Conservation (phyloP, 2,888 invertebrate genomes). For the Eristalis arbustorum region DNA sequence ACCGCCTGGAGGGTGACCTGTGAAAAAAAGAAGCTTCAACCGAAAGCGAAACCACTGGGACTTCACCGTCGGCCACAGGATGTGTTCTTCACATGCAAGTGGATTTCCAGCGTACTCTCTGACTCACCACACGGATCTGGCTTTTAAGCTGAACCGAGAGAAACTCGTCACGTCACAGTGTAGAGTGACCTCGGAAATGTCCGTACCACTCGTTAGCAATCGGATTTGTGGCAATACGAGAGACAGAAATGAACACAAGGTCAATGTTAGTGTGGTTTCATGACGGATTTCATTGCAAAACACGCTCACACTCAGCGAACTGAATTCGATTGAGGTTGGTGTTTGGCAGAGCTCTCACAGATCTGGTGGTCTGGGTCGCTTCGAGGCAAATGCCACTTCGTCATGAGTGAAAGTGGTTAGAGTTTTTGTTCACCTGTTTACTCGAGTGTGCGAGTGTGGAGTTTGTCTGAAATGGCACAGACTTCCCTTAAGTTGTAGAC, state of each 20-base stretch:
- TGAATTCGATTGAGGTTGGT: not conserved
- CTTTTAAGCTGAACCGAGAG: not conserved
- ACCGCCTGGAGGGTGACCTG: not conserved
- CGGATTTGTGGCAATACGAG: conserved; percentile 1
- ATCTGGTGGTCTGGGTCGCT: not conserved
- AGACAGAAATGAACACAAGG: conserved; percentile 11
- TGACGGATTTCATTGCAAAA: conserved; percentile 21
- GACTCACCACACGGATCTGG: conserved; percentile 19
- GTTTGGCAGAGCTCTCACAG: not conserved
- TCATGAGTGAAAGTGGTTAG: not conserved
- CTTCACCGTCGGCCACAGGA: not conserved
- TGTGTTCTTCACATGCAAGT: not conserved
- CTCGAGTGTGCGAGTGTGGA: not conserved
- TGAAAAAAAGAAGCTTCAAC: not conserved
- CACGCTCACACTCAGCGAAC: not conserved
- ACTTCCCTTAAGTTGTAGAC: not conserved
- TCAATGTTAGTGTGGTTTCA: conserved; percentile 9
- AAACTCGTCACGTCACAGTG: not conserved
- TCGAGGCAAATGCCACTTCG: not conserved
- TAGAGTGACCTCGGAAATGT: conserved; percentile 1
- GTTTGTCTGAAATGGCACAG: not conserved
- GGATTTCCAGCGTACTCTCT: not conserved
- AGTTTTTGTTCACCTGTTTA: not conserved
- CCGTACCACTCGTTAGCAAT: not conserved
- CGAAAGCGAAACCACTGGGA: conserved; percentile 1